Conservation (phyloP, 2,888 invertebrate genomes). For the Petrophora chlorosata region DNA sequence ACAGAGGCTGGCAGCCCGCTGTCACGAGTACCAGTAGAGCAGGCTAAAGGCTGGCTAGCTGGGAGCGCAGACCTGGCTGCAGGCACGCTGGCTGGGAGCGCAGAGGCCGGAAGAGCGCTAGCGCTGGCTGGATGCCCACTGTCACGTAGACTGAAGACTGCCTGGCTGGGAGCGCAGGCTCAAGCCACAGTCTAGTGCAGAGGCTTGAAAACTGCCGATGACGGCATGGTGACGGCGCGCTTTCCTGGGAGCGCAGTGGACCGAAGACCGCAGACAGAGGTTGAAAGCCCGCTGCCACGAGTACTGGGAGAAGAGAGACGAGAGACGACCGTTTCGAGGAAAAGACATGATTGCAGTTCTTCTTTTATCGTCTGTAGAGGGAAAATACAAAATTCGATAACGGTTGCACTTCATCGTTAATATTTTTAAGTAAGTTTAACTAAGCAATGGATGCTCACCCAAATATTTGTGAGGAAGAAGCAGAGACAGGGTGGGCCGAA, state of each 20-base stretch:
- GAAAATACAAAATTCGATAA: too few species aligned
- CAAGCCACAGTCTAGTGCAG: background rate
- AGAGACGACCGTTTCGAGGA: too few species aligned
- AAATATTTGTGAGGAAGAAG: background rate
- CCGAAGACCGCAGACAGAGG: background rate
- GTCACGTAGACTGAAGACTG: background rate
- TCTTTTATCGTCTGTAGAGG: too few species aligned
- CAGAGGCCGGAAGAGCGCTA: background rate
- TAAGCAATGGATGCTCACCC: too few species aligned
- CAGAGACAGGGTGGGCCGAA: background rate
- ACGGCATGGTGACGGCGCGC: background rate
- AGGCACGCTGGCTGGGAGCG: background rate
- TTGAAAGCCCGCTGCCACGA: background rate
- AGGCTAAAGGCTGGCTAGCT: background rate
- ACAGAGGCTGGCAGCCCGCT: background rate
- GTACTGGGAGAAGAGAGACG: background rate
- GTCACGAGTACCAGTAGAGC: background rate
- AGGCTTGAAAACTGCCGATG: background rate
- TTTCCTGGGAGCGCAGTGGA: background rate
- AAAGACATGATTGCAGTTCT: too few species aligned
- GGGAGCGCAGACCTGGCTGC: background rate
- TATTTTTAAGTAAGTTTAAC: too few species aligned
- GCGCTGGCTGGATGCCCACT: too few species aligned
- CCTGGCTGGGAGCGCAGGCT: constrained; percentile 1
- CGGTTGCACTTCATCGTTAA: too few species aligned